Evolutionary conservation across 2,888 invertebrate species (phyloP).

Genomic region (Xanthia togata): DNA sequence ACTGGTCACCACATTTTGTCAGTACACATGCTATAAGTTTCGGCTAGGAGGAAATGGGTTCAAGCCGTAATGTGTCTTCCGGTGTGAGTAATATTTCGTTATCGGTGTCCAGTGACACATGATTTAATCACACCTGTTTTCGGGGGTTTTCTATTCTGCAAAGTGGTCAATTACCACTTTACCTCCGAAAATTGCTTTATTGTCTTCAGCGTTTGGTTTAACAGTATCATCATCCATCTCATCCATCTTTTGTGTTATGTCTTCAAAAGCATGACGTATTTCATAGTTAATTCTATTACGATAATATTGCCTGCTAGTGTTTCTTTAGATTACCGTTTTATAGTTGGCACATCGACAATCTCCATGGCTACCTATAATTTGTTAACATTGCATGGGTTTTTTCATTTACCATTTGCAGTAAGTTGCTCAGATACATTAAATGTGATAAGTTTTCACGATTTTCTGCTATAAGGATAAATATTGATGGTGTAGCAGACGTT

Average conservation of each 20-base stretch:
- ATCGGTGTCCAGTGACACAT: slow-evolving; percentile 35
- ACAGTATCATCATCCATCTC: not conserved
- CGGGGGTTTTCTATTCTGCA: slow-evolving; percentile 5
- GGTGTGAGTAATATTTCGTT: slow-evolving; percentile 52
- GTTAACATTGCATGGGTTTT: slow-evolving; percentile 38
- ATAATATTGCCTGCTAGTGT: slow-evolving; percentile 5
- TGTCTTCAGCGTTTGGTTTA: not conserved
- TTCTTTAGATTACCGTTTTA: slow-evolving; percentile 23
- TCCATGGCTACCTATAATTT: slow-evolving; percentile 43
- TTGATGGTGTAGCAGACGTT: not conserved
- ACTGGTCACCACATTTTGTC: slow-evolving; percentile 37
- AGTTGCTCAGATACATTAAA: not conserved
- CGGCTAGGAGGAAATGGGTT: slow-evolving; percentile 51
- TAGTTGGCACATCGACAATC: slow-evolving; percentile 33
- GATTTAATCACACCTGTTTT: slow-evolving; percentile 24
- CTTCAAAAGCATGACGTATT: slow-evolving; percentile 13
- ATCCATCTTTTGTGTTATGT: not conserved
- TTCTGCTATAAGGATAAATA: not conserved
- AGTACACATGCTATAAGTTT: slow-evolving; percentile 34
- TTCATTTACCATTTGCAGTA: slow-evolving; percentile 34
- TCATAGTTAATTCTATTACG: slow-evolving; percentile 23
- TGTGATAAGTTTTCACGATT: slow-evolving; percentile 1
- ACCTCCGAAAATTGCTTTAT: slow-evolving; percentile 2
- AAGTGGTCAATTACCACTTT: slow-evolving; percentile 4
- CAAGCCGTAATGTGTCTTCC: slow-evolving; percentile 54